These are phyloP conservation scores for Odontomachus brunneus DNA, from an alignment of 1,140 invertebrate species.

Conservation along the genomic window DNA sequence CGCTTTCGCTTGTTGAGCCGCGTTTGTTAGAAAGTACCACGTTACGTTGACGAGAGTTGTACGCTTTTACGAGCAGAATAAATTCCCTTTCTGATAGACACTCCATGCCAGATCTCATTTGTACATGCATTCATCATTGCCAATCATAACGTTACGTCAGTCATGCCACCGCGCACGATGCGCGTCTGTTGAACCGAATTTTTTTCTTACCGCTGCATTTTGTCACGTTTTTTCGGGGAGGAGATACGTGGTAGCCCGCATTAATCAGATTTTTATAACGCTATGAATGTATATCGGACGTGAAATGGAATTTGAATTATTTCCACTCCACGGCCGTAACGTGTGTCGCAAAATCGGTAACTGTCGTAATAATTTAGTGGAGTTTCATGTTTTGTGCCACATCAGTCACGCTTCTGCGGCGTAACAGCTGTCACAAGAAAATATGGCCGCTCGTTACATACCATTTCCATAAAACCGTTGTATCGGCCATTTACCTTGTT, in stretches of 20 bases:
- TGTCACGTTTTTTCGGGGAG: not conserved
- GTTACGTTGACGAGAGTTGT: slow-evolving; percentile 32
- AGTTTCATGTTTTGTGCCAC: slow-evolving; percentile 54
- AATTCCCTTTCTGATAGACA: slow-evolving; percentile 22
- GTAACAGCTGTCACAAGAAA: slow-evolving; percentile 46
- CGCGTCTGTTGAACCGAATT: slow-evolving; percentile 22
- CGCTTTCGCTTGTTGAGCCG: slow-evolving; percentile 18
- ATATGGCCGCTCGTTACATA: slow-evolving; percentile 44
- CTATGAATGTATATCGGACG: slow-evolving; percentile 17
- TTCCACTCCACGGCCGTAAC: slow-evolving; percentile 31
- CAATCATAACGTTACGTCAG: not conserved
- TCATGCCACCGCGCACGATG: not conserved
- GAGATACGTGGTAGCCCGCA: not conserved
- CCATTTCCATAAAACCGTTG: slow-evolving; percentile 55
- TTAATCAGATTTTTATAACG: slow-evolving; percentile 25
- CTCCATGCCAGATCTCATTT: slow-evolving; percentile 18
- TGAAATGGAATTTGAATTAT: slow-evolving; percentile 55
- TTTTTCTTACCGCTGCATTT: not conserved
- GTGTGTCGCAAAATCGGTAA: slow-evolving; percentile 47
- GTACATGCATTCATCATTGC: not conserved
- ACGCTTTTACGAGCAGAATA: slow-evolving; percentile 19
- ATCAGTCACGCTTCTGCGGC: slow-evolving; percentile 55
- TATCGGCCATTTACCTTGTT: slow-evolving; percentile 34
- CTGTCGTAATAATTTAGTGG: slow-evolving; percentile 59
- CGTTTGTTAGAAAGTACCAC: not conserved